These are phyloP conservation scores for Diarsia rubi DNA, from an alignment of 2,888 invertebrate genomes.

Conservation along the genomic window DNA sequence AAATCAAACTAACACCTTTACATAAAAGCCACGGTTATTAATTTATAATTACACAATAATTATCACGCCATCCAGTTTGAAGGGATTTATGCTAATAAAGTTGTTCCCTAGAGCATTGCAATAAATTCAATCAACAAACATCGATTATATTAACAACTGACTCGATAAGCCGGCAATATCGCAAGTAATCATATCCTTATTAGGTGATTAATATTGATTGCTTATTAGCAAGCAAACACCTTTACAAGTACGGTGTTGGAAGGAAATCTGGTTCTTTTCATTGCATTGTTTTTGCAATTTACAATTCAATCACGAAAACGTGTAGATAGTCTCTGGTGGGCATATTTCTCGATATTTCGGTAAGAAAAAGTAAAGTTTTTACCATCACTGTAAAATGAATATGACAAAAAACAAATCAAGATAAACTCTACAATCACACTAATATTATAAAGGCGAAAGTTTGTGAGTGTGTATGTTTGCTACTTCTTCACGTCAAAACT, in stretches of 20 bases:
- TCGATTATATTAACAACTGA: constrained; percentile 29
- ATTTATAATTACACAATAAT: constrained; percentile 14
- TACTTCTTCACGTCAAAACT: too few relatives aligned
- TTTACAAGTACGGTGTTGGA: not conserved
- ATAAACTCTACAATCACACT: too few relatives aligned
- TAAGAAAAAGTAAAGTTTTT: not conserved
- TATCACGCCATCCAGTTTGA: constrained; percentile 1
- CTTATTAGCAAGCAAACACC: constrained; percentile 26
- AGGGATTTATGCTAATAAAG: constrained; percentile 37
- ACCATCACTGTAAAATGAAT: too few relatives aligned
- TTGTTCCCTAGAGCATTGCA: constrained; percentile 23
- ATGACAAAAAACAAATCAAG: not conserved
- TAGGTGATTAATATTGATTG: constrained; percentile 30
- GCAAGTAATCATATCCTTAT: constrained; percentile 39
- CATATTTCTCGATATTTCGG: not conserved
- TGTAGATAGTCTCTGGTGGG: too few relatives aligned
- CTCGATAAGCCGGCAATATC: constrained; percentile 23
- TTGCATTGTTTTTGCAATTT: not conserved
- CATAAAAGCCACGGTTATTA: constrained; percentile 26
- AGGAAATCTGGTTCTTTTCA: not conserved
- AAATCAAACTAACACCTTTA: not conserved
- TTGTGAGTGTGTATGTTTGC: too few relatives aligned
- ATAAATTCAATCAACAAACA: constrained; percentile 34
- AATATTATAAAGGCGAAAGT: too few relatives aligned
- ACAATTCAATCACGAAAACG: too few relatives aligned